phyloP scores from a whole-genome alignment of 2,888 invertebrate species.

The Drosophila mayaguana region DNA sequence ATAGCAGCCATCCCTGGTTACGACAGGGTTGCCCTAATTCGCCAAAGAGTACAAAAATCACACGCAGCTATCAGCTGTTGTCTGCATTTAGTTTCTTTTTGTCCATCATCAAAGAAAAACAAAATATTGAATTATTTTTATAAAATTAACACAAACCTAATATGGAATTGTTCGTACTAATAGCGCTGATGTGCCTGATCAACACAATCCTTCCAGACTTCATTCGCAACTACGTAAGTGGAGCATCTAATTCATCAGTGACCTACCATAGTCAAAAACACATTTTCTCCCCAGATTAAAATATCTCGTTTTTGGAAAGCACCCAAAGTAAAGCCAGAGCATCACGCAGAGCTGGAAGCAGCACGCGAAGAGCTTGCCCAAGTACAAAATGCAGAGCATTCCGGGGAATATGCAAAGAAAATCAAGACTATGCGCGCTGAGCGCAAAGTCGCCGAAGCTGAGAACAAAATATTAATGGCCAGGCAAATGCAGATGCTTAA shows the following conservation, averaged over 20 bases:
- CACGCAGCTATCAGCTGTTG: slow-evolving; percentile 43
- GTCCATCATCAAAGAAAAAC: background rate
- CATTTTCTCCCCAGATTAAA: slow-evolving; percentile 54
- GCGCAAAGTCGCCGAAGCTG: slow-evolving; percentile 66
- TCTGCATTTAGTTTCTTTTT: slow-evolving; percentile 3
- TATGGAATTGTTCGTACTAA: slow-evolving; percentile 57
- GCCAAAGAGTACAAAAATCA: background rate
- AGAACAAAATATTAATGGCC: slow-evolving; percentile 57
- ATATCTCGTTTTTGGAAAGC: slow-evolving; percentile 61
- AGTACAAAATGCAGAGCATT: slow-evolving; percentile 56
- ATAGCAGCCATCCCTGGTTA: slow-evolving; percentile 29
- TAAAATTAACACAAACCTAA: slow-evolving; percentile 40
- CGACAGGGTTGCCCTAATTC: slow-evolving; percentile 32
- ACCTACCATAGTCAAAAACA: background rate
- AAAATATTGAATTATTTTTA: slow-evolving; percentile 18
- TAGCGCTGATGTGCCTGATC: slow-evolving; percentile 64
- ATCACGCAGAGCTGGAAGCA: slow-evolving; percentile 54
- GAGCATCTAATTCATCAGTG: no score
- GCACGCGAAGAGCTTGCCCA: slow-evolving; percentile 68
- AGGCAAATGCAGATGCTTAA: slow-evolving; percentile 61
- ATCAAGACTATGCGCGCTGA: slow-evolving; percentile 82
- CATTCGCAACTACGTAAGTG: slow-evolving; percentile 63
- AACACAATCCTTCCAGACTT: slow-evolving; percentile 69
- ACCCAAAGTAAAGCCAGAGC: background rate
- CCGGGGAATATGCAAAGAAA: slow-evolving; percentile 75